Base-by-base conservation (phyloP, 1,140 invertebrate genomes). In the Chironomus tepperi region DNA sequence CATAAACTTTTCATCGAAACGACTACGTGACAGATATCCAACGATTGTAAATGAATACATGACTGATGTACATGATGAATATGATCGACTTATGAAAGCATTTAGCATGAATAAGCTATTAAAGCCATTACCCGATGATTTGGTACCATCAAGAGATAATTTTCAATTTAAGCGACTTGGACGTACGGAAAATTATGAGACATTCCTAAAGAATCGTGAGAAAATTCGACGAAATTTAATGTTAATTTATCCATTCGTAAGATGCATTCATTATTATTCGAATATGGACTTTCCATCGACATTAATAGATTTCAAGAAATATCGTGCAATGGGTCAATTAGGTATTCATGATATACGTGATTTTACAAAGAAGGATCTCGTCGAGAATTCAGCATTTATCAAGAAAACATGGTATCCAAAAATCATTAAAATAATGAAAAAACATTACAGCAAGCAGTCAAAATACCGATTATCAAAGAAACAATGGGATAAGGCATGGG, bases 241-340 rank as follows among this genome's bases (percentile, higher is more conserved):
- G 15, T 81, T 89, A 10, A 79, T 89, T n/a, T 87, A 90, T 78
- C 86, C 85, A 16, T 85, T 90, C 72, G 84, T 91, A 75, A 84
- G 86, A 73, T 83, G 84, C 42, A 84, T 91, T 3, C 78, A 90
- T 1, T 82, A 83, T 73, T 86, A 85, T 21, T 86, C 88, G 1
- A 82, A 85, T 12, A 79, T 78, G 18, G 81, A 83, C 1, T 83
- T 91, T 77, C 88, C 88, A 0, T 74, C 79, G 1, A 79, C 80
- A 57, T 82, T 89, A 8, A 85, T 86, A n/a, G 79, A 87, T 78
- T 85, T 89, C 76, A 74, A 78, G 16, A 84, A 81, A 70, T 88
- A 87, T 77, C 83, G 84, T 77, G 77, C 80, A 5, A 82, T 79
- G 77, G 83, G 82, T 1, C 77, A 83, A 18, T 81, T 84, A 72